Evolutionary conservation across 92 coral and sea anemone species (phyloP), one percentile per base, ranked within the genome.

Genomic region (Phymanthus crucifer): DNA sequence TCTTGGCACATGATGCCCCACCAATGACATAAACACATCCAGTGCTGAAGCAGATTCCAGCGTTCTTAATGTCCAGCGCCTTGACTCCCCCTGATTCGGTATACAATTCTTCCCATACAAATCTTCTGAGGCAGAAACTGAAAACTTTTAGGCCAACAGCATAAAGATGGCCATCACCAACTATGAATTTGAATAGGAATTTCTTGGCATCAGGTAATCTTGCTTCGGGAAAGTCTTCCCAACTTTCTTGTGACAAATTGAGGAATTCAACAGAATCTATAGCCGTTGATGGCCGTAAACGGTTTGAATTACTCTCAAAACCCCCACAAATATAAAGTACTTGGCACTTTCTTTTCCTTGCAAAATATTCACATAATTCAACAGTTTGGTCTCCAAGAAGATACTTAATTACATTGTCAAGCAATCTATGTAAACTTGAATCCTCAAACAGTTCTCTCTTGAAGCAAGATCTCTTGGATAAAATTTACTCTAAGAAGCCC

Each of bases 311-410:
- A 48, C 69, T 82, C 24, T 66, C n/a, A 34, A 32, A 67, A 36
- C 91, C 91, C 23, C 91, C 91, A 75, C 46, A 83, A 8, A 88
- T 46, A 54, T 88, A 88, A 54, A 88, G 77, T 18, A 75, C 91
- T 54, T 83, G 70, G 36, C 43, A 65, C 76, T 83, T 76, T 56
- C 91, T 73, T 83, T 87, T 77, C 43, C 68, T 83, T 17, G 69
- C 74, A 66, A 38, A 67, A 70, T n/a, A 34, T n/a, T 37, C 58
- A 32, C 68, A 61, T 24, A 61, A 26, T 27, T 10, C 14, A 27
- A 29, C 34, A 29, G 17, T 61, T 24, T 9, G 68, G 35, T 61
- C 34, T 4, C 34, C 68, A 12, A 26, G 32, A 19, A 61, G 34
- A 61, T 3, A 61, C 32, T 9, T 24, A 12, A 61, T 0, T 11